Percentiles rank a stretch among this genome's conserved stretches.
Conservation (phyloP, 2,888 invertebrate genomes). For the Lasioglossum pauxillum region DNA sequence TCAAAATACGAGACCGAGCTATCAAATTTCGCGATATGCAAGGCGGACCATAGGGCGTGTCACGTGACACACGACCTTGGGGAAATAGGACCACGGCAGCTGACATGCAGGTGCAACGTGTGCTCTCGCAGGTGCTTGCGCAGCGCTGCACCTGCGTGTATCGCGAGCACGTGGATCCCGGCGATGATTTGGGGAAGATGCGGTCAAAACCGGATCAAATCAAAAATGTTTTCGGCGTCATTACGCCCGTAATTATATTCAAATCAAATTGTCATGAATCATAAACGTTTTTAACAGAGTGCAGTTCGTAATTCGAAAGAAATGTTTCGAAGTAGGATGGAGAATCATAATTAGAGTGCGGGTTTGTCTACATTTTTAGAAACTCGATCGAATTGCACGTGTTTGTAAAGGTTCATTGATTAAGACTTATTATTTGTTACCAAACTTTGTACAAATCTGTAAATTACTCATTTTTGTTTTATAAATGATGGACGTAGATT, state of each 20-base stretch:
- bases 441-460: too few relatives aligned
- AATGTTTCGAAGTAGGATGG: background rate
- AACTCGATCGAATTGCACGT: background rate
- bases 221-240: background rate
- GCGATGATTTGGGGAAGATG: conserved; percentile 1
- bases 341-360: too few relatives aligned
- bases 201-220: background rate
- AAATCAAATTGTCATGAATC: background rate
- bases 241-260: background rate
- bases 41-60: conserved; percentile 18
- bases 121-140: conserved; percentile 50
- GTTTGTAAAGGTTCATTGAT: background rate
- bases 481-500: too few relatives aligned
- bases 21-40: conserved; percentile 48
- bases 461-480: too few relatives aligned
- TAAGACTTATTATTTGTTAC: background rate
- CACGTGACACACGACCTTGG: conserved; percentile 56
- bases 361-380: too few relatives aligned
- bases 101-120: conserved; percentile 58
- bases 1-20: background rate
- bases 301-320: background rate
- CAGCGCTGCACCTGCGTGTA: conserved; percentile 21
- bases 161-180: background rate
- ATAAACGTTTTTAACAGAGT: background rate
- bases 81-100: conserved; percentile 53